phyloP scores from a whole-genome alignment of 37 sponge, comb jelly and placozoan species.

The Chondrosia reniformis region DNA sequence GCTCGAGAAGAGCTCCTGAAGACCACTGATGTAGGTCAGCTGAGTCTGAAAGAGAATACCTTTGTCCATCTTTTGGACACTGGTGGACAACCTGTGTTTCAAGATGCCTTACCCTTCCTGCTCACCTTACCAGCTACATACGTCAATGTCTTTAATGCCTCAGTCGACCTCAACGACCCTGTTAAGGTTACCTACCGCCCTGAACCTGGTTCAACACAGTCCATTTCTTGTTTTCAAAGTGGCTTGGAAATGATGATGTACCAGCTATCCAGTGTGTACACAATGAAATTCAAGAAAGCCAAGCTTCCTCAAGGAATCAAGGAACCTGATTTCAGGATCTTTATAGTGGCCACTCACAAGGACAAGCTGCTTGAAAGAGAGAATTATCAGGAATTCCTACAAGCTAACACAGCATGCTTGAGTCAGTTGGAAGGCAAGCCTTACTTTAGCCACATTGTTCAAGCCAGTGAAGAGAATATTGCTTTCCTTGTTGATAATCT shows the following conservation, averaged over 20 bases:
- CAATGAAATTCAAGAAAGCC: not conserved
- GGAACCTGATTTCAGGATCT: not conserved
- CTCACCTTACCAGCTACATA: not conserved
- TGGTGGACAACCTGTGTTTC: slow-evolving; percentile 5
- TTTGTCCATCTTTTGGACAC: slow-evolving; percentile 9
- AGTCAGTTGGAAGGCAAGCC: too few species aligned
- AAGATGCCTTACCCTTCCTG: slow-evolving; percentile 4
- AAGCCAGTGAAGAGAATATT: not conserved
- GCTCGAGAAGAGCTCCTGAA: not conserved
- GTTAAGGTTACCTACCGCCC: not conserved
- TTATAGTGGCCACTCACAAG: not conserved
- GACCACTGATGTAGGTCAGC: not conserved
- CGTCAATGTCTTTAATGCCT: not conserved
- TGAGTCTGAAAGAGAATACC: not conserved
- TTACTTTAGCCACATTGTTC: not conserved
- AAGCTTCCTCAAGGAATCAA: not conserved
- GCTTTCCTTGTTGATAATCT: not conserved
- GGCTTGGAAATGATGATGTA: not conserved
- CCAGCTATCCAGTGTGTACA: not conserved
- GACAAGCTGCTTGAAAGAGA: too few species aligned
- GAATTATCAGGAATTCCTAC: too few species aligned
- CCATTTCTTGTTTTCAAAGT: too few species aligned
- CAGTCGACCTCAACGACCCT: not conserved
- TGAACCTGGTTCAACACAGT: not conserved
- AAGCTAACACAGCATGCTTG: too few species aligned